Conservation (phyloP, 2,888 invertebrate genomes). For the Serripes groenlandicus region DNA sequence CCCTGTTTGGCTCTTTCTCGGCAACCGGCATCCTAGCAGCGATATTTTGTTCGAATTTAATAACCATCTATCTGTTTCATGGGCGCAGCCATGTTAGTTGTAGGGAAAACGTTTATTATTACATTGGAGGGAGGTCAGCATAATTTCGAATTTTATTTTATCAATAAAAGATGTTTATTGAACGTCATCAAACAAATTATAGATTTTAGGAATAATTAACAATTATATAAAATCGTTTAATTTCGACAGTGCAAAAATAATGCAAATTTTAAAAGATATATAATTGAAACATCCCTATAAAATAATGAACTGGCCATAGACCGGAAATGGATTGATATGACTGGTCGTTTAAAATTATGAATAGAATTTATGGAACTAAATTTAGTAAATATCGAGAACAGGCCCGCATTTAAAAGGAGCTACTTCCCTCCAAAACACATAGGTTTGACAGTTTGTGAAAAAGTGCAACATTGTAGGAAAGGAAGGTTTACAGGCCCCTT, state of each 20-base stretch:
- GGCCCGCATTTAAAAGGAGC: slow-evolving; percentile 25
- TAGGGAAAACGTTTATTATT: slow-evolving; percentile 10
- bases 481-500: not conserved
- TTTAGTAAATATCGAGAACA: slow-evolving; percentile 1
- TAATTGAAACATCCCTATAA: not conserved
- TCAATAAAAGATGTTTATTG: too few relatives aligned
- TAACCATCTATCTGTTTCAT: slow-evolving; percentile 27
- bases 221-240: too few relatives aligned
- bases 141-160: too few relatives aligned
- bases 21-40: slow-evolving; percentile 62
- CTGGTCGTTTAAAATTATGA: not conserved
- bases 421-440: slow-evolving; percentile 24
- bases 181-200: too few relatives aligned
- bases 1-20: slow-evolving; percentile 27
- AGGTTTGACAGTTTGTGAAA: not conserved
- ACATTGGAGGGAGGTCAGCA: slow-evolving; percentile 6
- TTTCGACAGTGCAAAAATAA: too few relatives aligned
- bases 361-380: too few relatives aligned
- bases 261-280: too few relatives aligned
- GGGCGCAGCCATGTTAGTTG: slow-evolving; percentile 70
- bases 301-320: slow-evolving; percentile 7
- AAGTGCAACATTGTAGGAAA: not conserved
- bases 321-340: slow-evolving; percentile 9
- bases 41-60: not conserved
- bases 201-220: too few relatives aligned